Evolutionary conservation across 2,888 invertebrate genomes (phyloP).

Genomic region (Glaucopsyche alexis): DNA sequence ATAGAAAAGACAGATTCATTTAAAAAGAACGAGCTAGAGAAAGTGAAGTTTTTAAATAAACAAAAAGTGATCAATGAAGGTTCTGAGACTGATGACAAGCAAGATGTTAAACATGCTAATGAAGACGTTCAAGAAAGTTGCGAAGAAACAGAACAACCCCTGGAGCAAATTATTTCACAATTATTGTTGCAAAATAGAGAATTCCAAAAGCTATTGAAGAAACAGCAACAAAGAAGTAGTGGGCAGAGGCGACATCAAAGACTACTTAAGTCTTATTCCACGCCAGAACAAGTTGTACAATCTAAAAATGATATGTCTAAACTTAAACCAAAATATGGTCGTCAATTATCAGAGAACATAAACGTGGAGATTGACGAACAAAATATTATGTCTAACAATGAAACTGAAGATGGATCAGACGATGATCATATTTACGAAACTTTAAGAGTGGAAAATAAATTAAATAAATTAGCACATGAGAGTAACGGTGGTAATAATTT

Average conservation of each 20-base stretch:
- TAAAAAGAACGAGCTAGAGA: slow-evolving; percentile 75
- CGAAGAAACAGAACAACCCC: slow-evolving; percentile 77
- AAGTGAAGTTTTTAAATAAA: slow-evolving; percentile 72
- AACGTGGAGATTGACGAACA: slow-evolving; percentile 46
- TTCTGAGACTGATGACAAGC: slow-evolving; percentile 64
- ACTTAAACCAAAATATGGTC: slow-evolving; percentile 61
- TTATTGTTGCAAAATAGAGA: slow-evolving; percentile 90
- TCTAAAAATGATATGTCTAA: slow-evolving; percentile 60
- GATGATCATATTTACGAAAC: slow-evolving; percentile 83
- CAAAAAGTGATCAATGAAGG: slow-evolving; percentile 73
- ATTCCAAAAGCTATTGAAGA: slow-evolving; percentile 88
- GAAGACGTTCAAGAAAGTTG: slow-evolving; percentile 53
- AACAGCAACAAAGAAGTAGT: slow-evolving; percentile 82
- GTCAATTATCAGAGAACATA: slow-evolving; percentile 64
- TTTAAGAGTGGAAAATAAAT: slow-evolving; percentile 67
- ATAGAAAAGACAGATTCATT: slow-evolving; percentile 78
- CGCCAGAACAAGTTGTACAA: slow-evolving; percentile 71
- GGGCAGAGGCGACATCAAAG: slow-evolving; percentile 78
- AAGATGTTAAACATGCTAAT: slow-evolving; percentile 47
- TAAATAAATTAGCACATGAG: slow-evolving; percentile 53
- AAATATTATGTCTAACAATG: slow-evolving; percentile 45
- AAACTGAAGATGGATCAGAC: slow-evolving; percentile 54
- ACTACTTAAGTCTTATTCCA: slow-evolving; percentile 75
- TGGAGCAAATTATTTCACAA: slow-evolving; percentile 90
- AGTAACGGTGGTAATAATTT: slow-evolving; percentile 59